A percentile compares a stretch with the other conserved stretches of the same genome.
Evolutionary conservation across 1,140 invertebrate genomes (phyloP).

Genomic region (Paramacrobiotus metropolitanus): DNA sequence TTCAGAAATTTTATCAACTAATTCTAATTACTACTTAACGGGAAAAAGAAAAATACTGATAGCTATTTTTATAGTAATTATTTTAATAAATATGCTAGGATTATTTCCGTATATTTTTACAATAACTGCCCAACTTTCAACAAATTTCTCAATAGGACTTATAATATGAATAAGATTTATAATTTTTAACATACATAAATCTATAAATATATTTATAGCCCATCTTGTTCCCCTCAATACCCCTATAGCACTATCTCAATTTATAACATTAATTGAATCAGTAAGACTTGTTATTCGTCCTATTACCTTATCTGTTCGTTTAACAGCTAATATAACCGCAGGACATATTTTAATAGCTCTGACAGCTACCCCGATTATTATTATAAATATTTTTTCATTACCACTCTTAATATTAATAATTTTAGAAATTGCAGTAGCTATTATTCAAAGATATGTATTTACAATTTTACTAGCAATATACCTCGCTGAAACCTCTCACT

Average conservation of each 20-base stretch:
- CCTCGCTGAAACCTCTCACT: slow-evolving; percentile 24
- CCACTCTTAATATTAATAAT: slow-evolving; percentile 27
- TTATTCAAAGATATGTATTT: slow-evolving; percentile 34
- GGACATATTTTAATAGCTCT: slow-evolving; percentile 34
- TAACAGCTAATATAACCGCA: slow-evolving; percentile 42
- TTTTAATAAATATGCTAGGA: slow-evolving; percentile 36
- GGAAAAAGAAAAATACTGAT: slow-evolving; percentile 20
- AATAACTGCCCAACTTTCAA: slow-evolving; percentile 30
- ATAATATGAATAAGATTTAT: slow-evolving; percentile 35
- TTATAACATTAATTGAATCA: slow-evolving; percentile 24
- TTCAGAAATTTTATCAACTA: slow-evolving; percentile 14
- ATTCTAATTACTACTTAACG: slow-evolving; percentile 8
- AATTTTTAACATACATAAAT: slow-evolving; percentile 21
- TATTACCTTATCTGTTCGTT: slow-evolving; percentile 33
- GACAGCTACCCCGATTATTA: slow-evolving; percentile 23
- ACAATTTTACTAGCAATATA: slow-evolving; percentile 27
- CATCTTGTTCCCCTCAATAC: slow-evolving; percentile 36
- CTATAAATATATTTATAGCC: slow-evolving; percentile 28
- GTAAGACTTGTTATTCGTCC: slow-evolving; percentile 31
- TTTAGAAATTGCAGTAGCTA: slow-evolving; percentile 26
- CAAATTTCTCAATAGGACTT: slow-evolving; percentile 30
- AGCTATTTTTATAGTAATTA: slow-evolving; percentile 23
- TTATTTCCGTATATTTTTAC: slow-evolving; percentile 42
- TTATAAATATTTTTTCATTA: slow-evolving; percentile 22
- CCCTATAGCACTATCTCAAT: slow-evolving; percentile 27